These are phyloP conservation scores for Chloroceryle amazona DNA, from an alignment of 2,797 vertebrate genomes.

Conservation along the genomic window DNA sequence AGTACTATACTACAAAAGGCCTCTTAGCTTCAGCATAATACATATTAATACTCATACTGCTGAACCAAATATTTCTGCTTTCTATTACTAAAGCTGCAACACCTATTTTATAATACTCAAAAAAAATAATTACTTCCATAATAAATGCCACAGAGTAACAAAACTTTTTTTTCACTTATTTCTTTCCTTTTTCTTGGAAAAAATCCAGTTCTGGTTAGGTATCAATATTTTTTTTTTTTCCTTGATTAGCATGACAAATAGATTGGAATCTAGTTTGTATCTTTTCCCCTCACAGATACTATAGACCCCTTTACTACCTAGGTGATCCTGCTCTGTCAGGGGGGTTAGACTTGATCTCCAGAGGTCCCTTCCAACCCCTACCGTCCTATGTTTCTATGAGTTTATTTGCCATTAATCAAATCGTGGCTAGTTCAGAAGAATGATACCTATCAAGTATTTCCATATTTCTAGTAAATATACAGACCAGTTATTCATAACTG, in stretches of 20 bases:
- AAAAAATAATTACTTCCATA: not conserved
- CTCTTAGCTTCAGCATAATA: not conserved
- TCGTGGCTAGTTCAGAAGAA: accelerated
- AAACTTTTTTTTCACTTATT: not conserved
- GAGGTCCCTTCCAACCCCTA: no score
- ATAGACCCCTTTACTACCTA: not conserved
- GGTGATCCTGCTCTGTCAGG: no score
- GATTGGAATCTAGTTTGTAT: not conserved
- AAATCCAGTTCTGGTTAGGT: not conserved
- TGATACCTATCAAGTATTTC: not conserved
- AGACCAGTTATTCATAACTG: accelerated
- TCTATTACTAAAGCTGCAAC: not conserved
- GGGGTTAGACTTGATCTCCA: no score
- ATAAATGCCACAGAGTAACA: not conserved
- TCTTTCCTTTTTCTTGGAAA: not conserved
- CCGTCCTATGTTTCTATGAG: not conserved
- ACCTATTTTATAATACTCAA: not conserved
- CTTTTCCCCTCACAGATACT: not conserved
- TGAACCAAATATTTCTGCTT: not conserved
- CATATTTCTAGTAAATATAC: not conserved
- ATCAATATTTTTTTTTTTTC: not conserved
- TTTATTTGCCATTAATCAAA: not conserved
- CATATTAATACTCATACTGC: not conserved
- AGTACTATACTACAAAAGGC: not conserved
- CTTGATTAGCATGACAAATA: not conserved